Base-by-base conservation (phyloP, 1,140 invertebrate species). In the Drosophila kurseongensis region DNA sequence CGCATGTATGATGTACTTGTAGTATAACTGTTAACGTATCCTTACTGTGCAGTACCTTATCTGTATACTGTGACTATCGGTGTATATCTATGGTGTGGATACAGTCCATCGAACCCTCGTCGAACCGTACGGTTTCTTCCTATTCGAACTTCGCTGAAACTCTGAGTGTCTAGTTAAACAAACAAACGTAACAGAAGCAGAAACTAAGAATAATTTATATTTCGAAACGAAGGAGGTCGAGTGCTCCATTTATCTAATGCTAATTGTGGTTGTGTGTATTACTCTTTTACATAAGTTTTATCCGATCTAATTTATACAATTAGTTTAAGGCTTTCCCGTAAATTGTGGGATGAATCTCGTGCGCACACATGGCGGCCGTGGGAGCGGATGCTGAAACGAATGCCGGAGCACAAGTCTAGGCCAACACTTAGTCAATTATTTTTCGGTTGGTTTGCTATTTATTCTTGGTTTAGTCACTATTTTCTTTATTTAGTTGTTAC, bases 181-280 rank as follows among this genome's bases (percentile, higher is more conserved):
- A 68, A 38, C 52, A 66, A 58, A 16, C 47, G 59, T 41, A 68
- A 51, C 48, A 18, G 13, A 32, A 40, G 44, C 50, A 54, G 67
- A 60, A 67, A 56, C 65, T 77, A 75, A 82, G 42, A 52, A 42
- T 67, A 76, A 84, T 76, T 78, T 80, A 72, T 68, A 36, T 79
- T 65, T 82, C 66, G 44, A 77, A 32, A 56, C 59, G 55, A 61
- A 60, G 51, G 58, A 72, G 55, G 23, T 45, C 35, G 45, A 57
- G 59, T 71, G 80, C 80, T 79, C 57, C 75, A 48, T 51, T 78
- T 75, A 72, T 88, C 72, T 83, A 90, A 73, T 81, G 79, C 75
- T 90, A 85, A 90, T 79, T 90, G 85, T 90, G 81, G 86, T 90
- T 90, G 86, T 90, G 81, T 90, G 86, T 89, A 89, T 80, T 85